Conservation (phyloP, 2,797 vertebrate species). For the Ceyx erithaca region DNA sequence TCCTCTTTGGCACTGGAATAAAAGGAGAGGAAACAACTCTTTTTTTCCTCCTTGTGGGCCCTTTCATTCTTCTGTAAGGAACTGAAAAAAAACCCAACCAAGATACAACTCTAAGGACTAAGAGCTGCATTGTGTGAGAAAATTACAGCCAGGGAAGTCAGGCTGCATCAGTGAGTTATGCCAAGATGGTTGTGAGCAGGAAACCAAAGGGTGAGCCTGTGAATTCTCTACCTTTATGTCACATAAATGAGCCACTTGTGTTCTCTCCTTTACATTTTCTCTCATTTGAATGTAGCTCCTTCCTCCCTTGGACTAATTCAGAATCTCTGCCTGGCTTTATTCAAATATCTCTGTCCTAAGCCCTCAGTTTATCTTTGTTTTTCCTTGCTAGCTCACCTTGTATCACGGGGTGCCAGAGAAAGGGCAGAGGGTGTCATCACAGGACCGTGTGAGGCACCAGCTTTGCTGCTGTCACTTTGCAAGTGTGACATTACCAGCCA, state of each 20-base stretch:
- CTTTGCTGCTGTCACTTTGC: not conserved
- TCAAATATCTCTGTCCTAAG: not conserved
- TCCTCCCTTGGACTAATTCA: slow-evolving; percentile 25
- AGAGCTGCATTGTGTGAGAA: not conserved
- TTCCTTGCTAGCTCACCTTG: not conserved
- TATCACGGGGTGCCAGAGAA: not conserved
- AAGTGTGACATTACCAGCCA: not conserved
- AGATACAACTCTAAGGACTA: not conserved
- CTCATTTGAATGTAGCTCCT: slow-evolving; percentile 54
- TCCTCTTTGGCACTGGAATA: not conserved
- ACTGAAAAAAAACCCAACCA: not conserved
- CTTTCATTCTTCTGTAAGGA: not conserved
- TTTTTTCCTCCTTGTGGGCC: not conserved
- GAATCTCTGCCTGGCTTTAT: slow-evolving; percentile 5
- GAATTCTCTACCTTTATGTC: not conserved
- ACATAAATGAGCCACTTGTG: not conserved
- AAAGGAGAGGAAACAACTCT: slow-evolving; percentile 29
- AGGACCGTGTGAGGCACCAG: not conserved
- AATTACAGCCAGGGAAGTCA: slow-evolving; percentile 14
- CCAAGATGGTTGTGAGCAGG: slow-evolving; percentile 7
- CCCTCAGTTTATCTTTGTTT: not conserved
- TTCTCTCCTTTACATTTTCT: not conserved
- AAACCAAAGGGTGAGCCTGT: not conserved
- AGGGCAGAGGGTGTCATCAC: slow-evolving; percentile 5
- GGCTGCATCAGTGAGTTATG: not conserved